Evolutionary conservation across 2,797 vertebrate species (phyloP).

Genomic region (Aeoliscus strigatus): DNA sequence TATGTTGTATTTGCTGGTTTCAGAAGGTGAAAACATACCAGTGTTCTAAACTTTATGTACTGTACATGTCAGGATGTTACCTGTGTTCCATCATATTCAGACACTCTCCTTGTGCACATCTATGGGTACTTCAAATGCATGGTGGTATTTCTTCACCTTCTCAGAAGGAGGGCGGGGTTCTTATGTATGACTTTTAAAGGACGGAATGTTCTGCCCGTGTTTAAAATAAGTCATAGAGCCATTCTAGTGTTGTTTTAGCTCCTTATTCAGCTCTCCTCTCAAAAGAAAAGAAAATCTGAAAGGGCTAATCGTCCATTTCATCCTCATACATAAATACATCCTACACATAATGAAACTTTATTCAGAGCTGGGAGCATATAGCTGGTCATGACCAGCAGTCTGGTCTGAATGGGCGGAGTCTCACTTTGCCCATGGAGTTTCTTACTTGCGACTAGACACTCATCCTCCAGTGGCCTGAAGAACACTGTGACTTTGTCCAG

Average conservation of each 20-base stretch:
- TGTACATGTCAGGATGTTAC: conserved; percentile 5
- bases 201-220: conserved; percentile 9
- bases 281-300: conserved; percentile 33
- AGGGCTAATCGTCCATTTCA: conserved; percentile 27
- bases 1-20: conserved; percentile 25
- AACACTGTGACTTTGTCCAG: conserved; percentile 93
- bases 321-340: conserved; percentile 23
- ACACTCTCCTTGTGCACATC: no score
- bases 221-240: conserved; percentile 35
- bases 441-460: conserved; percentile 93
- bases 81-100: conserved; percentile 6
- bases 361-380: conserved; percentile 42
- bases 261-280: conserved; percentile 18
- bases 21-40: conserved; percentile 24
- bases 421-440: conserved; percentile 41
- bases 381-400: conserved; percentile 51
- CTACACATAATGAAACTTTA: conserved; percentile 46
- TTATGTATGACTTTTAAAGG: no score
- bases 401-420: conserved; percentile 38
- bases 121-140: no score
- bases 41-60: conserved; percentile 6
- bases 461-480: conserved; percentile 90
- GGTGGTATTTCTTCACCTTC: no score
- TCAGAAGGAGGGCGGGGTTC: no score
- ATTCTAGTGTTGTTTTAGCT: conserved; percentile 30